A percentile compares a stretch with the other conserved stretches of the same genome.
These are phyloP conservation scores for Sebastes baramenuke DNA, from an alignment of 2,797 vertebrate species.

Conservation along the genomic window DNA sequence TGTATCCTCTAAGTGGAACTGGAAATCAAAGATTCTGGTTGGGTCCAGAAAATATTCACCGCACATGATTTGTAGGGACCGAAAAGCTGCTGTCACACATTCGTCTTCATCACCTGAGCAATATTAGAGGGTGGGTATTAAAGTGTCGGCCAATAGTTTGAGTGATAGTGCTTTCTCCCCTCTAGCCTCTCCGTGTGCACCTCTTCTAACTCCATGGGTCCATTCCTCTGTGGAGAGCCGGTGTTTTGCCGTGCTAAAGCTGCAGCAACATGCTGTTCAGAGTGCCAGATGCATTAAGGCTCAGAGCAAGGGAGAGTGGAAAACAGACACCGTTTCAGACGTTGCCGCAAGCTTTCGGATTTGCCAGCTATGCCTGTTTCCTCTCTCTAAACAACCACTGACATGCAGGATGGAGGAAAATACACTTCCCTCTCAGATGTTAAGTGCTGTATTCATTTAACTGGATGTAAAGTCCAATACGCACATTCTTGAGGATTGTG, in stretches of 20 bases:
- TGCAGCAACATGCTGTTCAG: constrained; percentile 68
- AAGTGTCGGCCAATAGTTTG: constrained; percentile 36
- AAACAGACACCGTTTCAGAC: constrained; percentile 77
- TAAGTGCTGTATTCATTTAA: constrained; percentile 35
- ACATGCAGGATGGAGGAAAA: constrained; percentile 49
- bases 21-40: constrained; percentile 15
- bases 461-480: constrained; percentile 21
- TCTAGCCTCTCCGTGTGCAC: constrained; percentile 36
- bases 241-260: constrained; percentile 70
- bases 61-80: not conserved
- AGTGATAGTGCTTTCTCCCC: constrained; percentile 26
- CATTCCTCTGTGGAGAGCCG: constrained; percentile 58
- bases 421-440: constrained; percentile 46
- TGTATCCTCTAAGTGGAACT: not conserved
- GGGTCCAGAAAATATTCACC: not conserved
- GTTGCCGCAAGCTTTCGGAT: constrained; percentile 64
- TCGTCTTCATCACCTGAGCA: constrained; percentile 31
- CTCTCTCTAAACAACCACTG: constrained; percentile 69
- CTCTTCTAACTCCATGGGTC: constrained; percentile 35
- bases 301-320: constrained; percentile 51
- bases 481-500: constrained; percentile 6
- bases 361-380: constrained; percentile 69
- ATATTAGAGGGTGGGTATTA: constrained; percentile 33
- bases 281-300: constrained; percentile 75
- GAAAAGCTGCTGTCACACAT: not conserved